These are phyloP conservation scores for Coleophora deauratella DNA, from an alignment of 2,888 invertebrate species.

Conservation along the genomic window DNA sequence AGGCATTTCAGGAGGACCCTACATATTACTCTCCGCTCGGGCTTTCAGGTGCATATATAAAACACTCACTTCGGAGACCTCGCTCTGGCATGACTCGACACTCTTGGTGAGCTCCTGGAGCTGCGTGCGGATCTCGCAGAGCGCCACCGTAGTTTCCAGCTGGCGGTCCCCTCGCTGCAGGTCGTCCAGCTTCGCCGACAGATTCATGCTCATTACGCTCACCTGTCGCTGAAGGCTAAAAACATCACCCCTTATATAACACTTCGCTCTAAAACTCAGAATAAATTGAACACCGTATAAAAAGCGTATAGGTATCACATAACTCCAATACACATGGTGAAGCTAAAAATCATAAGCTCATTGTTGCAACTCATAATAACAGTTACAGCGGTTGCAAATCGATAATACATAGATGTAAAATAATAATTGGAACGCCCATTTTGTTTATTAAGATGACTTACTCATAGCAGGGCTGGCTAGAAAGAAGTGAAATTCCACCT, in stretches of 20 bases:
- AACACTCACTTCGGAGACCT: slow-evolving; percentile 84
- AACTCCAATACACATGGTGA: too few species aligned
- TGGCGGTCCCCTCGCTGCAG: slow-evolving; percentile 92
- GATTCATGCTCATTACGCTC: slow-evolving; percentile 98
- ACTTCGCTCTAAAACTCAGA: neutral
- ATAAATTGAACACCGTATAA: neutral
- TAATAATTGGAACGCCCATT: neutral
- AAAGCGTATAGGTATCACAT: too few species aligned
- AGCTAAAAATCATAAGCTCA: neutral
- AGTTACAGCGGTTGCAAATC: neutral
- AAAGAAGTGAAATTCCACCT: slow-evolving; percentile 6
- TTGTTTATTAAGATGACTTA: slow-evolving; percentile 2
- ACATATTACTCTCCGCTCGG: too few species aligned
- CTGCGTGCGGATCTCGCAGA: slow-evolving; percentile 94
- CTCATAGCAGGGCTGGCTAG: slow-evolving; percentile 6
- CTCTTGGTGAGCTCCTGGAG: slow-evolving; percentile 95
- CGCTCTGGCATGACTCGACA: slow-evolving; percentile 95
- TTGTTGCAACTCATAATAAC: neutral
- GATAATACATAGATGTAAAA: neutral
- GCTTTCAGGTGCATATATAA: neutral
- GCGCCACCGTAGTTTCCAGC: slow-evolving; percentile 93
- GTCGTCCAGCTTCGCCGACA: slow-evolving; percentile 95
- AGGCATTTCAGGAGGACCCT: too few species aligned
- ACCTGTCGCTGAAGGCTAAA: slow-evolving; percentile 96
- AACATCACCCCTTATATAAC: neutral